Conservation (phyloP, 1,140 invertebrate species). For the Drosophila sulfurigaster region DNA sequence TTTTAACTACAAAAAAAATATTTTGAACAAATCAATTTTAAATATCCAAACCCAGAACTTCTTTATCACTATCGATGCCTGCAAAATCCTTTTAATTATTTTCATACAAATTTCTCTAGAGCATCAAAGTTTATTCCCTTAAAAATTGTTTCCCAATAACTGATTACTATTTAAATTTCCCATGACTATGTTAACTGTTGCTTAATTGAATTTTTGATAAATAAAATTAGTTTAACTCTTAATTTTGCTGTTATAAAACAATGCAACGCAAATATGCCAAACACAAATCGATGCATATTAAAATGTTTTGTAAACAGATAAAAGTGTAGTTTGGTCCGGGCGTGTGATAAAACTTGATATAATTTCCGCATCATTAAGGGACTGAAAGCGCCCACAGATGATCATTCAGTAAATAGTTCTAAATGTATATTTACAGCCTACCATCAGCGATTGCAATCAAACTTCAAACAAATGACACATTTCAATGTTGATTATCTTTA, state of each 20-base stretch:
- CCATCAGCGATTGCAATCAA: constrained; percentile 32
- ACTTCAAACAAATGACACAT: constrained; percentile 37
- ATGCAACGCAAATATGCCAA: constrained; percentile 41
- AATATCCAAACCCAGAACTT: no score
- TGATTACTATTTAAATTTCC: not conserved
- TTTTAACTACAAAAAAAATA: no score
- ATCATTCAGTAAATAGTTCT: constrained; percentile 16
- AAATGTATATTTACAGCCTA: not conserved
- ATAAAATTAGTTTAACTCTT: constrained; percentile 2
- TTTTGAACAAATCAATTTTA: no score
- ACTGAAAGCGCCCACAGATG: not conserved
- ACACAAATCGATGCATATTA: constrained; percentile 24
- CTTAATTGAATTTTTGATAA: constrained; percentile 5
- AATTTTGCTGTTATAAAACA: not conserved
- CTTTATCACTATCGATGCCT: no score
- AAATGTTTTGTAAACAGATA: constrained; percentile 54
- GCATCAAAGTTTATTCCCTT: no score
- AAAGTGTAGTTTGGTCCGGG: constrained; percentile 5
- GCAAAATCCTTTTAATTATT: no score
- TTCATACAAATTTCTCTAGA: no score
- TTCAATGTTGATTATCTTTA: constrained; percentile 34
- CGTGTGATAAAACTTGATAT: constrained; percentile 36
- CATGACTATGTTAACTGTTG: not conserved
- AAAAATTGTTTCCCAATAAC: not conserved
- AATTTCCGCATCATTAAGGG: constrained; percentile 58